Base-by-base conservation (phyloP, 2,888 invertebrate genomes). In the Pyrrhosoma nymphula region DNA sequence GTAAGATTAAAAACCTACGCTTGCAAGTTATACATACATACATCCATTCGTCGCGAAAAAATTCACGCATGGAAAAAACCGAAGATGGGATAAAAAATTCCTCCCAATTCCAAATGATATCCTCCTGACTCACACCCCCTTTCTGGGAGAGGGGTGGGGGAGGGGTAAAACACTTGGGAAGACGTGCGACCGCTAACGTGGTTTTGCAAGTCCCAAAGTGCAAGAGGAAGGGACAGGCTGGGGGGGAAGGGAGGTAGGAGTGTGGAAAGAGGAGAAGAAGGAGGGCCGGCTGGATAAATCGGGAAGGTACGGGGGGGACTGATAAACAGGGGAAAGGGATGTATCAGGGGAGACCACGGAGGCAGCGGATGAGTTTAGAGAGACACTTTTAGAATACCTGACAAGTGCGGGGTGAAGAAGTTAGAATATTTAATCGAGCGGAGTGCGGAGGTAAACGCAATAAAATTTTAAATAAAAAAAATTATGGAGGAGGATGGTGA, bases 391-490 rank as follows among this genome's bases (percentile, higher is more conserved):
- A 56, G 56, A 89, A 89, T 89, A 89, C 89, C 89, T 23, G 89
- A 89, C 55, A 89, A 89, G 56, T 88, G 47, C 47, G 39, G 47
- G 88, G 55, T 47, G 88, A 39, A 88, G 23, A 88, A 35, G 10
- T 47, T 8, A 55, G 89, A 89, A 89, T 89, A n/a, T 89, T 89
- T 89, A 55, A n/a, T 56, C n/a, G 89, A 14, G 55, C 47, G 55
- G 56, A 55, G 56, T 47, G 89, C 47, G 55, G 47, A 89, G 56
- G 56, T 26, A 56, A 89, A 56, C 12, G 56, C 26, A 55, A 55
- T 47, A 89, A n/a, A 56, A 55, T 39, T 47, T 4, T 8, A 47
- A 47, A 47, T 4, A 4, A 56, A 12, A 14, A 60, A 16, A 16
- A 89, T 47, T 16, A 8, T 23, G 6, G 89, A 26, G 56, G 56